Base-by-base conservation (phyloP, 2,797 vertebrate species). In the Jordanella pulchra region DNA sequence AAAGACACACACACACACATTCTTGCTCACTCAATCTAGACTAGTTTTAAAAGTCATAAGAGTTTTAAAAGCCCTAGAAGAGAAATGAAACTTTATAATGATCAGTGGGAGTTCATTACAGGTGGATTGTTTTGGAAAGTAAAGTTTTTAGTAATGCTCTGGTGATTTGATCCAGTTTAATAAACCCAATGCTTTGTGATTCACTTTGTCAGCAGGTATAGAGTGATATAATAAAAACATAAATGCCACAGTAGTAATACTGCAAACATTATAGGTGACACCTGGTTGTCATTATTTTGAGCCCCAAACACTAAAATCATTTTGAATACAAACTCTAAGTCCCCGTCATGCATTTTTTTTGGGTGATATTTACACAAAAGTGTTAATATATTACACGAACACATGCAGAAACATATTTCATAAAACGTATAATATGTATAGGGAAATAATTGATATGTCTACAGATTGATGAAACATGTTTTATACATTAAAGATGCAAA, bases 1-100 rank as follows among this genome's bases (percentile, higher is more conserved):
- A 78, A 73, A 79, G 65, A 58, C 65, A 69, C 0, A 5, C 48
- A 73, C 21, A 72, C 28, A 55, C 23, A 27, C 47, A 28, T 30
- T 45, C 18, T 5, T 30, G 23, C 23, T 39, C 32, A 39, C 6
- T 39, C 58, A 61, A 61, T 39, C 32, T 61, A 58, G 10, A 30
- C 45, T 28, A 25, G 25, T 65, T 27, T 21, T 10, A 28, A 60
- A 78, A 69, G 48, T 23, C 10, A 47, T 6, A n/a, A 45, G 45
- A 69, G 39, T 14, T 28, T 25, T 44, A 44, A 11, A 28, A 28
- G 9, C 69, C 23, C 2, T 6, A 48, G 30, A 14, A 13, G 4
- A 15, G 13, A 58, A 32, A 60, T 35, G 11, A 39, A 32, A 61
- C 35, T 21, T 42, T 39, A 45, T 21, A 58, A 25, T 25, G 5